Percentiles rank a stretch among this genome's conserved stretches.
Conservation (phyloP, 2,113 vertebrate species). For the Odocoileus virginianus region DNA sequence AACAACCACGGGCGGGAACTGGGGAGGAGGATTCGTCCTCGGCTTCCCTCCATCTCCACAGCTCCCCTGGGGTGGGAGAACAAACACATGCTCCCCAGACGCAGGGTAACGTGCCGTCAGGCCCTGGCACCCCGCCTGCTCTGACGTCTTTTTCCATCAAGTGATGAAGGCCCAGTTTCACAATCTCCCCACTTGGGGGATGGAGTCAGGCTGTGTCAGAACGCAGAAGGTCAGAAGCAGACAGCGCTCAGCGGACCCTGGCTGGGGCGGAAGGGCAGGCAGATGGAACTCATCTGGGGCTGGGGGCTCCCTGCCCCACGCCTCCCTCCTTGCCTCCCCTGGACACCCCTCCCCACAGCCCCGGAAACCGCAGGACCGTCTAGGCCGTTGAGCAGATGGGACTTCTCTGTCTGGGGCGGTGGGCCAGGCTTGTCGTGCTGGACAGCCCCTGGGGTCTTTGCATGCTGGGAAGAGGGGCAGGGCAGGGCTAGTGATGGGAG, state of each 20-base stretch:
- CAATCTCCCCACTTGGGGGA: background rate
- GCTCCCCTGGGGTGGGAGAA: background rate
- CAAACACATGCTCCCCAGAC: background rate
- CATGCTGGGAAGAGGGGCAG: fast-evolving
- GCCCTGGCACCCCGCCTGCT: background rate
- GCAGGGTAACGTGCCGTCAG: fast-evolving
- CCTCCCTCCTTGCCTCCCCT: fast-evolving
- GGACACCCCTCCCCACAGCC: background rate
- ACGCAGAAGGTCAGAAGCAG: background rate
- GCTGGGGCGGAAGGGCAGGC: background rate
- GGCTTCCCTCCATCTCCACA: fast-evolving
- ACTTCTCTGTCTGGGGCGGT: background rate
- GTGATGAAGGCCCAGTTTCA: background rate
- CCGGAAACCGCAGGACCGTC: background rate
- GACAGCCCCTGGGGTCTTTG: fast-evolving
- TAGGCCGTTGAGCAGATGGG: background rate
- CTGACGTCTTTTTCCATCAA: background rate
- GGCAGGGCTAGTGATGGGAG: fast-evolving
- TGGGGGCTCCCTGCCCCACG: fast-evolving
- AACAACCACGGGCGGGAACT: fast-evolving
- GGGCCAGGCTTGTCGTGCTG: background rate
- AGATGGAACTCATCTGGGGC: background rate
- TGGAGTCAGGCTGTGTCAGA: background rate
- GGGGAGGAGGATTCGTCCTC: fast-evolving
- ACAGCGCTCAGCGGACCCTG: fast-evolving